Percentiles rank a stretch among this genome's conserved stretches.
These are phyloP conservation scores for Dolichomitus sp. DNA, from an alignment of 2,888 invertebrate genomes.

Conservation along the genomic window DNA sequence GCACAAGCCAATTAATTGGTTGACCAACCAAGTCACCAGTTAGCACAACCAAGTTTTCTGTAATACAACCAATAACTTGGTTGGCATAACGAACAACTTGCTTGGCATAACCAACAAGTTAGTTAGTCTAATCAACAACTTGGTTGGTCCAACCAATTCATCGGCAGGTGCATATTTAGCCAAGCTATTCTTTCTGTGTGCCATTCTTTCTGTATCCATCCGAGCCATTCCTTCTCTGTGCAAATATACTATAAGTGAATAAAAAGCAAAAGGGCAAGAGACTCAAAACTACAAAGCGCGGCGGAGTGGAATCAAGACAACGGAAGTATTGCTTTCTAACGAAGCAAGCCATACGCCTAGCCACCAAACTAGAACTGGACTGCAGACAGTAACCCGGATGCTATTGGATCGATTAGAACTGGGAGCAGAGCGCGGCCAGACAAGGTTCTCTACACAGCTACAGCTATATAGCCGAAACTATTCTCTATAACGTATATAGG, in stretches of 20 bases:
- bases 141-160: too few relatives aligned
- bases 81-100: too few relatives aligned
- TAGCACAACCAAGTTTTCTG: too few relatives aligned
- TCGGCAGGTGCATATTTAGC: too few relatives aligned
- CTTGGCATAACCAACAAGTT: too few relatives aligned
- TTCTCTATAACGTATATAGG: conserved; percentile 31
- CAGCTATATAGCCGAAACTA: conserved; percentile 14
- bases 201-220: too few relatives aligned
- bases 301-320: conserved; percentile 47
- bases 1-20: too few relatives aligned
- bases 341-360: conserved; percentile 3
- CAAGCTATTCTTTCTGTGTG: neutral
- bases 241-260: neutral
- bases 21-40: too few relatives aligned
- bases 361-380: conserved; percentile 21
- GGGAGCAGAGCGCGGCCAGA: conserved; percentile 49
- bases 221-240: neutral
- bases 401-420: conserved; percentile 67
- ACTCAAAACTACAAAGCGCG: neutral
- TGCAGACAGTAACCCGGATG: conserved; percentile 40
- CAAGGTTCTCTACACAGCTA: conserved; percentile 17
- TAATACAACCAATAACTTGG: too few relatives aligned
- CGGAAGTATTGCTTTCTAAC: conserved; percentile 64
- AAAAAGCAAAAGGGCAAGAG: too few relatives aligned
- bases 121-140: too few relatives aligned